Percentiles rank a stretch among this genome's conserved stretches.
phyloP scores from a whole-genome alignment of 2,888 invertebrate species.

The Aethes cnicana region DNA sequence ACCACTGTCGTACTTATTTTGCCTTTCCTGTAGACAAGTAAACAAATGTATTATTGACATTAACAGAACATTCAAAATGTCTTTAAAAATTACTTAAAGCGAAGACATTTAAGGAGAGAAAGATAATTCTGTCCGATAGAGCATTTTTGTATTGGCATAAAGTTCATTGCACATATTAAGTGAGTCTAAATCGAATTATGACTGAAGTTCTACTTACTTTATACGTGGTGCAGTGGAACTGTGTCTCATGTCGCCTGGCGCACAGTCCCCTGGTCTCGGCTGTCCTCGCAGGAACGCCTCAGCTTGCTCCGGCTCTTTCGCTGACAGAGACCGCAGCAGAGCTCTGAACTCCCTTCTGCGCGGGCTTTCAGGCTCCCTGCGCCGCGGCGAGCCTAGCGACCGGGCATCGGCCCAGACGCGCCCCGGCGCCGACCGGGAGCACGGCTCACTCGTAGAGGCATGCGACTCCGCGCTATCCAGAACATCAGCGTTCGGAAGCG shows the following conservation, averaged over 20 bases:
- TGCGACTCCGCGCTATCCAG: slow-evolving; percentile 55
- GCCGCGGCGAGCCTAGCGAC: slow-evolving; percentile 63
- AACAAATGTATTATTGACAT: not conserved
- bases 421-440: slow-evolving; percentile 86
- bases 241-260: slow-evolving; percentile 76
- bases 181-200: not conserved
- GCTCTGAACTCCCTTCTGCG: slow-evolving; percentile 81
- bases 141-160: too few relatives aligned
- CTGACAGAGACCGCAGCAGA: slow-evolving; percentile 84
- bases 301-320: slow-evolving; percentile 84
- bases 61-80: too few relatives aligned
- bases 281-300: slow-evolving; percentile 86
- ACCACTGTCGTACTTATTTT: slow-evolving; percentile 66
- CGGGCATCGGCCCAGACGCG: slow-evolving; percentile 79
- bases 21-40: slow-evolving; percentile 58
- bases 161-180: not conserved
- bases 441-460: slow-evolving; percentile 76
- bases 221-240: slow-evolving; percentile 73
- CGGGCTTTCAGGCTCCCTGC: slow-evolving; percentile 70
- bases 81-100: too few relatives aligned
- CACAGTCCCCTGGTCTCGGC: slow-evolving; percentile 87
- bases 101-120: too few relatives aligned
- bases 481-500: slow-evolving; percentile 81
- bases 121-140: too few relatives aligned
- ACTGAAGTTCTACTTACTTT: too few relatives aligned